These are phyloP conservation scores for Psittacula echo DNA, from an alignment of 2,797 vertebrate genomes.

Conservation along the genomic window DNA sequence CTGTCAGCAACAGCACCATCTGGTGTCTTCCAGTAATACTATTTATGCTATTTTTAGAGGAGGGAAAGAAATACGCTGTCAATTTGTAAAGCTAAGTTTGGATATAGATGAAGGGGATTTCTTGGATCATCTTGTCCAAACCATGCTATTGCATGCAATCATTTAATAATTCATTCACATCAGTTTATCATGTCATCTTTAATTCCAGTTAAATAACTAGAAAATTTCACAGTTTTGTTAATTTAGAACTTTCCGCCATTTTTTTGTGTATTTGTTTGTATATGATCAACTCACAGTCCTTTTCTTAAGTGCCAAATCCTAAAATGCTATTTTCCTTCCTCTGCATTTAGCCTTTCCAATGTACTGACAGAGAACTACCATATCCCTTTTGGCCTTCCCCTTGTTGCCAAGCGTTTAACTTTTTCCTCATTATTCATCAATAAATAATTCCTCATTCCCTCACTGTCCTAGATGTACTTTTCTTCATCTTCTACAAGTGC, in stretches of 20 bases:
- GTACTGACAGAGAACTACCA: background rate
- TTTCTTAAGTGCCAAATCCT: background rate
- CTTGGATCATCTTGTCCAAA: background rate
- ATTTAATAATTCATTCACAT: background rate
- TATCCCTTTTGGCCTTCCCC: background rate
- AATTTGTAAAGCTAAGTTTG: background rate
- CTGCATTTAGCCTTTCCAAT: background rate
- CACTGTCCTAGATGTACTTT: background rate
- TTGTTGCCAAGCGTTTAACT: background rate
- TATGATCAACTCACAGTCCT: background rate
- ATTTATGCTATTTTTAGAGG: background rate
- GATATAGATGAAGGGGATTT: background rate
- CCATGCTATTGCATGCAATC: background rate
- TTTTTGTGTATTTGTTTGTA: background rate
- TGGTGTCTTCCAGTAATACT: background rate
- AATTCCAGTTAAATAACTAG: background rate
- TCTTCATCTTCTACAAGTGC: background rate
- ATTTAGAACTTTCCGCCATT: background rate
- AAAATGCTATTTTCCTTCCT: background rate
- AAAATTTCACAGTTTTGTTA: background rate
- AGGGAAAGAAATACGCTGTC: background rate
- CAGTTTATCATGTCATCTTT: background rate
- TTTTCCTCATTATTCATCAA: background rate
- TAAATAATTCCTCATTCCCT: background rate
- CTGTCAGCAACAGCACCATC: background rate